phyloP scores from a whole-genome alignment of 92 coral and sea anemone species.

The Epizoanthus illoricatus region DNA sequence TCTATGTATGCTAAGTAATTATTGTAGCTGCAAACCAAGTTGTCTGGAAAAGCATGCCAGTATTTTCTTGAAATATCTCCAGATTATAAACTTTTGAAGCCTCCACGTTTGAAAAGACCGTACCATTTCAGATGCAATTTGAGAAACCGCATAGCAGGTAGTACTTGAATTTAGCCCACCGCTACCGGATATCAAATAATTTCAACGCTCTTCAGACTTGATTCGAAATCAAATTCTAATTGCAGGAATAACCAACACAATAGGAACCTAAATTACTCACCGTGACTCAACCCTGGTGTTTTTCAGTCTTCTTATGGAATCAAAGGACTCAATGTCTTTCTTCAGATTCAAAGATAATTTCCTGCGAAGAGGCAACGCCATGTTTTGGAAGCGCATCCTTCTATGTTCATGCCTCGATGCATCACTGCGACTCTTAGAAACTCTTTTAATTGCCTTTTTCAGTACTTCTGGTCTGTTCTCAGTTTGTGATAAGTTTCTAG shows the following conservation, averaged over 20 bases:
- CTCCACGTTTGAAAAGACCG: too few relatives aligned
- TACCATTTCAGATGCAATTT: too few relatives aligned
- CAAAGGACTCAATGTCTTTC: slow-evolving; percentile 81
- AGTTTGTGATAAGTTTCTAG: slow-evolving; percentile 64
- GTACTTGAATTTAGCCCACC: too few relatives aligned
- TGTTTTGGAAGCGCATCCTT: slow-evolving; percentile 71
- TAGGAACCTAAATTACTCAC: slow-evolving; percentile 41
- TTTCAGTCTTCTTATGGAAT: slow-evolving; percentile 48
- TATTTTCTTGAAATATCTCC: too few relatives aligned
- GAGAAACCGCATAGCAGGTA: too few relatives aligned
- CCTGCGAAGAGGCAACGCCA: slow-evolving; percentile 80
- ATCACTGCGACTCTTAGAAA: slow-evolving; percentile 90
- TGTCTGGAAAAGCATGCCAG: too few relatives aligned
- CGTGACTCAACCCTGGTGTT: slow-evolving; percentile 36
- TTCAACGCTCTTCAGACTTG: not conserved
- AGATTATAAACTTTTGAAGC: too few relatives aligned
- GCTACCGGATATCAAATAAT: not conserved
- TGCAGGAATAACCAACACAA: not conserved
- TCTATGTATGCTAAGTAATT: too few relatives aligned
- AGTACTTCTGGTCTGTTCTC: slow-evolving; percentile 59
- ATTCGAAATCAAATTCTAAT: not conserved
- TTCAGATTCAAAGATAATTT: slow-evolving; percentile 83
- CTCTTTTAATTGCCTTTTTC: slow-evolving; percentile 43
- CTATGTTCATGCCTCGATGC: slow-evolving; percentile 72
- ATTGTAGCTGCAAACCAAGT: too few relatives aligned